Evolutionary conservation across 2,113 vertebrate genomes (phyloP), one percentile per base, ranked within the genome.

Genomic region (Carassius gibelio): DNA sequence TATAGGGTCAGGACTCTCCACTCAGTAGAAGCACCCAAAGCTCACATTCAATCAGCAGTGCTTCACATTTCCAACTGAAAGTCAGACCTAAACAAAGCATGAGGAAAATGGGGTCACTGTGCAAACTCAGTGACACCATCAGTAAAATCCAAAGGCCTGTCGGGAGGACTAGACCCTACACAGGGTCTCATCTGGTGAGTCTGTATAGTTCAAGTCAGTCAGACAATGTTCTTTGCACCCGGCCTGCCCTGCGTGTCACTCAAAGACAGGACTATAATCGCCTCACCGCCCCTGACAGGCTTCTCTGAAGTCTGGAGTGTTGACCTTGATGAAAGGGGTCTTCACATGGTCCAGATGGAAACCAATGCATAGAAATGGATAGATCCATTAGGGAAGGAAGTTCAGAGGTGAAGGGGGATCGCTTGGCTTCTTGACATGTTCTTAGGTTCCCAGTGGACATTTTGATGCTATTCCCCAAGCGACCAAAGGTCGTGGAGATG

Each of bases 311-410:
- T 45, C 42, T 55, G 30, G 34, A 38, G 7, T 17, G 14, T 59
- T 76, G 71, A 86, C 76, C 75, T 85, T 50, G 36, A 21, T 45
- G 66, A 85, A 34, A 69, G 48, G 62, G 8, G 45, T 52, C 19
- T 78, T 30, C 50, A 59, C 50, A 71, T 8, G 8, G 23, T 64
- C 57, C 23, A 64, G 34, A 19, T 64, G 69, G 77, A 88, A 91
- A 87, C 38, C 85, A 91, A 90, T 92, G 91, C 90, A 93, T 91
- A 88, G 84, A 85, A 92, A 90, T 88, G 52, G 69, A 86, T 78
- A 72, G 83, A 45, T 89, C 86, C 59, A 88, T 89, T 62, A 89
- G 85, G 55, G 55, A 34, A 77, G 82, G 83, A 21, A 76, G 75
- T 64, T 78, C 79, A 69, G 59, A 85, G 86, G 79, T 76, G 59